Base-by-base conservation (phyloP, 2,797 vertebrate species). In the Ammospiza maritima region DNA sequence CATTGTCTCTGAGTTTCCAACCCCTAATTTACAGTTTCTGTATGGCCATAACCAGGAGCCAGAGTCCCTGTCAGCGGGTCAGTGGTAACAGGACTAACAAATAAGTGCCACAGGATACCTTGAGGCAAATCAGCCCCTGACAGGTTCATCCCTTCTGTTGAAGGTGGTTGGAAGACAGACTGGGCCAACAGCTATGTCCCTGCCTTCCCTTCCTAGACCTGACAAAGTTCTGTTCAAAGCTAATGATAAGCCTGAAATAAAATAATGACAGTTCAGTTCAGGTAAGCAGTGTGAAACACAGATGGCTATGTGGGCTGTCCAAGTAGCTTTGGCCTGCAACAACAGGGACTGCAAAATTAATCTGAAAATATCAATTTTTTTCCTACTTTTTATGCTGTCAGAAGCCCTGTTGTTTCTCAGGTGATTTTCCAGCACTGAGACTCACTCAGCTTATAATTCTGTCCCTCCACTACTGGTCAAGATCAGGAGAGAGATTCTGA, bases 271-370 rank as follows among this genome's bases (percentile, higher is more conserved):
- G 90, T 92, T 96, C 77, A 86, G 85, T 93, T 95, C 96, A 95
- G 93, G 95, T 90, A 95, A 95, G 86, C 78, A 54, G 69, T 85
- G 58, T 57, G 62, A 96, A 93, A 85, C 34, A 26, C 94, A 96
- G 94, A 95, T 93, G 85, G 90, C 27, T 95, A 91, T 88, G 94
- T 96, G 89, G 96, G 90, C 78, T 94, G 87, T 79, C 95, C 94
- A 95, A 88, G 71, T 58, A 74, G 26, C 80, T 92, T 91, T 91
- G 86, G 72, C 85, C 89, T 90, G 88, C 57, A 92, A 94, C 65
- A 93, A 90, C 42, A 70, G 53, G 40, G 40, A 75, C 67, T 85
- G 83, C 25, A 94, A 91, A 93, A 90, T 82, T 86, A 86, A 67
- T 91, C 45, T 71, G 76, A 88, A 93, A 91, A 91, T 80, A 69